Percentiles rank a stretch among this genome's conserved stretches.
phyloP scores from a whole-genome alignment of 2,113 vertebrate genomes.

The Struthidea cinerea region DNA sequence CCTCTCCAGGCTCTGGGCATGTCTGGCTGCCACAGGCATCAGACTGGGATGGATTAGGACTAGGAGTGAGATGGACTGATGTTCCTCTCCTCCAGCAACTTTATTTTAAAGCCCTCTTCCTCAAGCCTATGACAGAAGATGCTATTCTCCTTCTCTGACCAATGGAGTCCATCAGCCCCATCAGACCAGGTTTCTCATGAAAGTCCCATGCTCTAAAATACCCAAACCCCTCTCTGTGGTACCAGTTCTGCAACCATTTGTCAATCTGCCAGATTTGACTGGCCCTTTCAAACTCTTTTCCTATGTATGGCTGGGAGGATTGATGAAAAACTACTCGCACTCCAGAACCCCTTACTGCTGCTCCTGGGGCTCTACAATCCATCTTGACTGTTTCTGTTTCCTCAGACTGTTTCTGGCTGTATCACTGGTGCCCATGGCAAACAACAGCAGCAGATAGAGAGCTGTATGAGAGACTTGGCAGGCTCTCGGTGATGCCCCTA shows the following conservation, averaged over 20 bases:
- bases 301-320: not conserved
- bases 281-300: not conserved
- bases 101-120: not conserved
- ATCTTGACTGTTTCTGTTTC: not conserved
- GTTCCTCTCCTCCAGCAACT: not conserved
- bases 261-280: no score
- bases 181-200: not conserved
- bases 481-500: not conserved
- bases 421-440: not conserved
- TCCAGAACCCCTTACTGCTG: not conserved
- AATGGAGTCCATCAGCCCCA: not conserved
- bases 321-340: not conserved
- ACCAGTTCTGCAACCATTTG: not conserved
- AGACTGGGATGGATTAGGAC: no score
- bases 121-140: not conserved
- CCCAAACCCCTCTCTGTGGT: fast-evolving
- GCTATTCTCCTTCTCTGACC: not conserved
- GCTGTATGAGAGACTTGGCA: not conserved
- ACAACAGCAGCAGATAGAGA: not conserved
- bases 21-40: not conserved
- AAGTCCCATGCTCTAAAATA: not conserved
- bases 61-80: not conserved
- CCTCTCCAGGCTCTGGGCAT: not conserved
- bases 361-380: not conserved
- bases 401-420: not conserved